Percentiles rank a stretch among this genome's conserved stretches.
phyloP scores from a whole-genome alignment of 2,113 vertebrate species.

The Poeciliopsis occidentalis region DNA sequence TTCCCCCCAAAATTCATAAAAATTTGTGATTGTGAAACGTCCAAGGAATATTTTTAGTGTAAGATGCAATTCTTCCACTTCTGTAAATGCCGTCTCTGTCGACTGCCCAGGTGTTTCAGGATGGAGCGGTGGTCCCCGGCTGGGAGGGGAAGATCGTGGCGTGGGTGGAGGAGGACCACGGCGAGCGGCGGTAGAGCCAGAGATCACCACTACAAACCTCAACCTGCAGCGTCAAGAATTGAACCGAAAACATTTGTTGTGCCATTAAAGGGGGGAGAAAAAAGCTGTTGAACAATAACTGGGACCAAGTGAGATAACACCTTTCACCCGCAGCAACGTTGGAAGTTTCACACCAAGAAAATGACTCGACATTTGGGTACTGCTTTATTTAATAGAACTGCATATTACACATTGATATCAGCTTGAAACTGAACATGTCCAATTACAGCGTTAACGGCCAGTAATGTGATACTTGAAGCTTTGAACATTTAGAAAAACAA shows the following conservation, averaged over 20 bases:
- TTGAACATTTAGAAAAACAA: constrained; percentile 4
- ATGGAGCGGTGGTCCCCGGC: constrained; percentile 92
- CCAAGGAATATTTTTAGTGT: constrained; percentile 27
- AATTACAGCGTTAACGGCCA: constrained; percentile 26
- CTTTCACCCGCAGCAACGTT: constrained; percentile 29
- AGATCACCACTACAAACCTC: constrained; percentile 58
- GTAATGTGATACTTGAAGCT: constrained; percentile 45
- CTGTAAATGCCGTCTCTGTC: constrained; percentile 35
- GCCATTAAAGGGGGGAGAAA: constrained; percentile 8
- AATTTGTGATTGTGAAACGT: constrained; percentile 3
- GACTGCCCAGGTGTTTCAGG: constrained; percentile 88
- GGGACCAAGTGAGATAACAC: constrained; percentile 61
- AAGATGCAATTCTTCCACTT: constrained; percentile 23
- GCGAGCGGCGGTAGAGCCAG: constrained; percentile 83
- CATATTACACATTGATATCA: constrained; percentile 35
- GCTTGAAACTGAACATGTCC: constrained; percentile 28
- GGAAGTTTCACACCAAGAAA: constrained; percentile 61
- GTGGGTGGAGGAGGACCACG: constrained; percentile 96
- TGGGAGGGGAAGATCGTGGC: constrained; percentile 99
- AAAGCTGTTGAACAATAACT: constrained; percentile 25
- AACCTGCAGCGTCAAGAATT: constrained; percentile 48
- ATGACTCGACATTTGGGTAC: constrained; percentile 37
- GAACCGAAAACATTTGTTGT: constrained; percentile 47
- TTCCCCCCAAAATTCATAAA: not conserved
- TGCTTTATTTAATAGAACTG: constrained; percentile 23